Conservation (phyloP, 2,888 invertebrate species). For the Drosophila eohydei region DNA sequence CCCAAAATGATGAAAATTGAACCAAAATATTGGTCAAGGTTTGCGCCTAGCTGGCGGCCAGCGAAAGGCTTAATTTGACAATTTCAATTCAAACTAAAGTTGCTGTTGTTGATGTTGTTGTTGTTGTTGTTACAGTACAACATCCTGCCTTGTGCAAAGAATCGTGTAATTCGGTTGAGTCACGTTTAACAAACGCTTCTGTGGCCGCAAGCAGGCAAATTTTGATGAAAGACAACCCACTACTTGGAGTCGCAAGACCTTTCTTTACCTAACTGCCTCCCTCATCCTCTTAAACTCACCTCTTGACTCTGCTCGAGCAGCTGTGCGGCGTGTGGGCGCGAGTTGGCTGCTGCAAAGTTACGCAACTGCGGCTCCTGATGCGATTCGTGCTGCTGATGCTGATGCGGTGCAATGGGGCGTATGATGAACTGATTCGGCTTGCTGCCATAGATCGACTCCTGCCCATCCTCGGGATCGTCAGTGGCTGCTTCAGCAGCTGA, state of each 20-base stretch:
- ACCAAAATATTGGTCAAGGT: constrained; percentile 74
- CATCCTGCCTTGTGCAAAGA: constrained; percentile 76
- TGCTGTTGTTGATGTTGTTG: constrained; percentile 29
- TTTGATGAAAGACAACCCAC: constrained; percentile 56
- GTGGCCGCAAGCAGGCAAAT: constrained; percentile 50
- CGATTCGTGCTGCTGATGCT: constrained; percentile 79
- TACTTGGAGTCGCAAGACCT: neutral
- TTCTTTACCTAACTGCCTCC: neutral
- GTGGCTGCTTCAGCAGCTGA: constrained; percentile 44
- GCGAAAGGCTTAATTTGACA: constrained; percentile 74
- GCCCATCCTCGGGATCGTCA: constrained; percentile 83
- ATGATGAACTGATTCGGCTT: constrained; percentile 84
- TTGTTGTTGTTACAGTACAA: constrained; percentile 41
- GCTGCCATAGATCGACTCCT: constrained; percentile 83
- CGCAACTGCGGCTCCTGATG: constrained; percentile 82
- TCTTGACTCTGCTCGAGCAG: constrained; percentile 84
- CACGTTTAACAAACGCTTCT: constrained; percentile 75
- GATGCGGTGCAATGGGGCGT: constrained; percentile 82
- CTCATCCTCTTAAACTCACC: constrained; percentile 65
- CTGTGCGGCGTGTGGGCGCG: constrained; percentile 82
- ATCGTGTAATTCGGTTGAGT: constrained; percentile 82
- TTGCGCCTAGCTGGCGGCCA: constrained; percentile 58
- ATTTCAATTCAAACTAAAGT: constrained; percentile 47
- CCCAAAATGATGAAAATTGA: constrained; percentile 52
- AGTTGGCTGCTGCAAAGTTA: constrained; percentile 79